These are phyloP conservation scores for Drosophila sp. DNA, from an alignment of 1,140 invertebrate species.

Conservation along the genomic window DNA sequence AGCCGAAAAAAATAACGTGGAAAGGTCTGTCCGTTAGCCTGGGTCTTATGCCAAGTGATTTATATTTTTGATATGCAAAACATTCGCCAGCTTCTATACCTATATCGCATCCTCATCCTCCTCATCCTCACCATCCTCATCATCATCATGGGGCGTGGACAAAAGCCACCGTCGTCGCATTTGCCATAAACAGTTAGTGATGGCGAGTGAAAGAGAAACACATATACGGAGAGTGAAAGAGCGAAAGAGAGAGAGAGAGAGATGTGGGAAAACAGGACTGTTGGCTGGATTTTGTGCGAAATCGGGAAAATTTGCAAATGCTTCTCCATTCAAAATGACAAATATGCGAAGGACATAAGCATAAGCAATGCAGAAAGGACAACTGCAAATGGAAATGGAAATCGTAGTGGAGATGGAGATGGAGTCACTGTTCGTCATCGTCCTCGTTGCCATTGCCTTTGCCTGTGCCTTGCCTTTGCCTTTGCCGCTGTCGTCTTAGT, in stretches of 20 bases:
- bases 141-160: slow-evolving; percentile 66
- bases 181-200: background rate
- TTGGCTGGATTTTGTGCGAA: slow-evolving; percentile 61
- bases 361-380: slow-evolving; percentile 72
- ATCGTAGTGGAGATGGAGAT: slow-evolving; percentile 14
- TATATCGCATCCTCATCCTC: slow-evolving; percentile 6
- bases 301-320: slow-evolving; percentile 74
- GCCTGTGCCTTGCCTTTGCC: background rate
- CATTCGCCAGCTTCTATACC: slow-evolving; percentile 56
- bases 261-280: slow-evolving; percentile 1
- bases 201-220: background rate
- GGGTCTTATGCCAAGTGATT: slow-evolving; percentile 79
- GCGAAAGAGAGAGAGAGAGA: background rate
- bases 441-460: slow-evolving; percentile 1
- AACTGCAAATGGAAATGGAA: slow-evolving; percentile 42
- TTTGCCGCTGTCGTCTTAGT: slow-evolving; percentile 8
- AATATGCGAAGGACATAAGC: slow-evolving; percentile 80
- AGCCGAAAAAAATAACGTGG: no score
- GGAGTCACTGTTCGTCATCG: slow-evolving; percentile 30
- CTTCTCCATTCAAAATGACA: slow-evolving; percentile 66
- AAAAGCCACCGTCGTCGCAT: slow-evolving; percentile 51
- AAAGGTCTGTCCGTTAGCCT: slow-evolving; percentile 48
- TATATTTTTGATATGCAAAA: slow-evolving; percentile 81
- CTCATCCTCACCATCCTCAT: background rate
- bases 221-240: background rate